A percentile compares a stretch with the other conserved stretches of the same genome.
These are phyloP conservation scores for Tinea semifulvella DNA, from an alignment of 2,888 invertebrate species.

Conservation along the genomic window DNA sequence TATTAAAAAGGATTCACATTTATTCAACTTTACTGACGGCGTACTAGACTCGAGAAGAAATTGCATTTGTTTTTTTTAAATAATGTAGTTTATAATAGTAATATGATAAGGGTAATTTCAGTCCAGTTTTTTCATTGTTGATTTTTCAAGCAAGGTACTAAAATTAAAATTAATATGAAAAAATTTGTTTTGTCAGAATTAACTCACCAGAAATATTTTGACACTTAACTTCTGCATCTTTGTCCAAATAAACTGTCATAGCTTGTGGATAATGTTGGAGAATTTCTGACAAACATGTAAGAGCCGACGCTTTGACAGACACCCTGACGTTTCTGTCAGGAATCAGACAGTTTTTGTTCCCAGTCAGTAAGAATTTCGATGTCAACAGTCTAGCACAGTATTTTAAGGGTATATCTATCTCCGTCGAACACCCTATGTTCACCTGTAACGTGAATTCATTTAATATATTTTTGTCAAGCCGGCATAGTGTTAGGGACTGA, in stretches of 20 bases:
- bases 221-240: conserved; percentile 53
- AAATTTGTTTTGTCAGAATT: background rate
- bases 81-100: no score
- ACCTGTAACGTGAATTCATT: conserved; percentile 47
- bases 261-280: conserved; percentile 77
- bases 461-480: no score
- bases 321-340: conserved; percentile 82
- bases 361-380: conserved; percentile 77
- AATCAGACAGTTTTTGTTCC: conserved; percentile 68
- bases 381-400: conserved; percentile 78
- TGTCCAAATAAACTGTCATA: conserved; percentile 72
- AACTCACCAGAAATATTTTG: conserved; percentile 49
- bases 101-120: background rate
- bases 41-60: no score
- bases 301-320: conserved; percentile 88
- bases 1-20: no score
- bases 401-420: conserved; percentile 71
- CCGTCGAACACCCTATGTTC: conserved; percentile 72
- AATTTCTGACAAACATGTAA: conserved; percentile 81
- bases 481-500: no score
- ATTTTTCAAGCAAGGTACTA: no score
- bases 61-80: no score
- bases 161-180: no score
- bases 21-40: no score
- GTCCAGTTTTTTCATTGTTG: background rate